Evolutionary conservation across 2,888 invertebrate species (phyloP), one percentile per base, ranked within the genome.

Genomic region (Chaetoderma sp.): DNA sequence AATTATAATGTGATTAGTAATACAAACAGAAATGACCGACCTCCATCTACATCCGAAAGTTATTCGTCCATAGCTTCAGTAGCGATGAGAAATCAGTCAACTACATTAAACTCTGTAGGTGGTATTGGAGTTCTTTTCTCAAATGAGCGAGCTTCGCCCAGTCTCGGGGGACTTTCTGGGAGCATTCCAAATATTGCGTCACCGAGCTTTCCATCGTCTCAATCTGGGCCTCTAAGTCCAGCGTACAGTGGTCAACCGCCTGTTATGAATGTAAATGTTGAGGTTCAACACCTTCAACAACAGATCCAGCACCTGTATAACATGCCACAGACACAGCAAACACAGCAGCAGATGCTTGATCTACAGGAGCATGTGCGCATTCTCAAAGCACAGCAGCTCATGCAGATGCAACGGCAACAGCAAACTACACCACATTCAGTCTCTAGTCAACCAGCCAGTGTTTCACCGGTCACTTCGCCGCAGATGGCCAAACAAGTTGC

Each of bases 271-370:
- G 63, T 72, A 1, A 73, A 72, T 49, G 59, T 74, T 45, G 80
- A 82, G 63, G 74, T 80, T 21, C 78, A 78, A 50, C 68, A 74
- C 28, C 70, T 83, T 13, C 81, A 80, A 59, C 79, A 80, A 60
- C 82, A 84, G 72, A 74, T 83, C n/a, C 77, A 79, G 62, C 82
- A 81, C 70, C 67, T 82, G 42, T 79, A 78, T 64, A 77, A 70
- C 68, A 77, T 81, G 75, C 82, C 79, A 5, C 82, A 83, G 65
- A 78, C 74, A 5, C 81, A 79, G 50, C 79, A 83, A 64, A 76
- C 78, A 16, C 83, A 82, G 49, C 81, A 83, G 70, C 78, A 83
- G 63, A 78, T 83, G 76, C 70, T 82, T 8, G 83, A 83, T 44
- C 65, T 83, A 8, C 83, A 84, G 63, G 84, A 84, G 63, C 67